These are phyloP conservation scores for Temnopleurus reevesii DNA, from an alignment of 53 echinoderm and acorn worm genomes.

Conservation along the genomic window DNA sequence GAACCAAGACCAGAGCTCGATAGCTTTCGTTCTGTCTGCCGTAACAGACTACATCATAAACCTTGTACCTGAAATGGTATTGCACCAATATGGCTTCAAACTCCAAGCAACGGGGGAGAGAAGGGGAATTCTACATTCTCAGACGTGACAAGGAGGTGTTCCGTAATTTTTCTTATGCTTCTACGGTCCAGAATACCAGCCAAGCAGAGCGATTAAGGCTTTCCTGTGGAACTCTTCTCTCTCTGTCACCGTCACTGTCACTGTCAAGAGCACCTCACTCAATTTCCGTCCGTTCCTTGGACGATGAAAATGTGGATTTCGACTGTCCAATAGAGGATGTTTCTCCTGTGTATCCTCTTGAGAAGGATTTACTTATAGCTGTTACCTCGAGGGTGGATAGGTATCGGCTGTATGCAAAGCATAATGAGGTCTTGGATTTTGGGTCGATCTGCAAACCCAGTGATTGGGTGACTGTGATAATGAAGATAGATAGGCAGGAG, in stretches of 20 bases:
- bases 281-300: neutral
- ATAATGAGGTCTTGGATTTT: neutral
- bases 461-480: constrained; percentile 3
- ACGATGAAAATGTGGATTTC: constrained; percentile 14
- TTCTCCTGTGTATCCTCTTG: neutral
- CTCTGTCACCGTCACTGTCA: neutral
- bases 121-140: neutral
- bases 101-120: neutral
- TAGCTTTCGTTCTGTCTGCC: neutral
- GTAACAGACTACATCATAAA: neutral
- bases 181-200: neutral
- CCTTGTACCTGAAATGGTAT: neutral
- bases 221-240: constrained; percentile 6
- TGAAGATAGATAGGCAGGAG: neutral
- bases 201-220: neutral
- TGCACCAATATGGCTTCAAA: neutral
- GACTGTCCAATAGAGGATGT: neutral
- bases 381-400: neutral
- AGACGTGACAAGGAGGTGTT: neutral
- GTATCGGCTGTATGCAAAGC: neutral
- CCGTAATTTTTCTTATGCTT: neutral
- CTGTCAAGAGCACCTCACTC: neutral
- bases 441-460: neutral
- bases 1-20: neutral
- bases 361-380: constrained; percentile 47